Conservation (phyloP, 53 echinoderm and acorn worm genomes). For the Actinopyga echinites region DNA sequence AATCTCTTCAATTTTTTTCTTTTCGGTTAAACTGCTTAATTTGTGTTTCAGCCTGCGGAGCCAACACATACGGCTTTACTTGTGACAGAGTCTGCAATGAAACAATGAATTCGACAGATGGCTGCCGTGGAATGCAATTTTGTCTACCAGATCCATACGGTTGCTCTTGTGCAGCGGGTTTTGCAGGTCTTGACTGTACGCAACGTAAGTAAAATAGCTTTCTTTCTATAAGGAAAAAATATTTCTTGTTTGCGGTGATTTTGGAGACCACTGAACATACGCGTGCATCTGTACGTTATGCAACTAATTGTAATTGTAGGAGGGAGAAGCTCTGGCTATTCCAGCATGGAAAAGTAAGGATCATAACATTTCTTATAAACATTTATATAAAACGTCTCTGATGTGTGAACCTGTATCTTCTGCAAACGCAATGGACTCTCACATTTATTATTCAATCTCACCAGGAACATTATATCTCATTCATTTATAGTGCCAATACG, state of each 20-base stretch:
- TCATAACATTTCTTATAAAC: neutral
- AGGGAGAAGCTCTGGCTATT: too few species aligned
- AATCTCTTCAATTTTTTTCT: too few species aligned
- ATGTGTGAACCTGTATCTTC: neutral
- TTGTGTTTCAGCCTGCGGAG: constrained; percentile 68
- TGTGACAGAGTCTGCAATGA: constrained; percentile 62
- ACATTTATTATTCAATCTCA: neutral
- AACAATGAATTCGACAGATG: neutral
- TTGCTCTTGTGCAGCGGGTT: constrained; percentile 71
- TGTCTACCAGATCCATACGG: constrained; percentile 81
- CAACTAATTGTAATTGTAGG: neutral
- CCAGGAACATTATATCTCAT: neutral
- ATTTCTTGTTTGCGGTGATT: neutral
- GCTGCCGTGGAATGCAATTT: constrained; percentile 64
- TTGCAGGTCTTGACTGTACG: constrained; percentile 52
- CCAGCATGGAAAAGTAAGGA: too few species aligned
- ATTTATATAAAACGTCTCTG: too few species aligned
- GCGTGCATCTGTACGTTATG: neutral
- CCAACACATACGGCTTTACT: constrained; percentile 52
- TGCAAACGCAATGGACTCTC: neutral
- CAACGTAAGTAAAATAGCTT: constrained; percentile 28
- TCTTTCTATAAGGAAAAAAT: neutral
- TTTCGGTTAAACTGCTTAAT: too few species aligned
- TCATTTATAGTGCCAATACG: too few species aligned
- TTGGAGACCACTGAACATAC: neutral